Conservation (phyloP, 2,797 vertebrate genomes). For the Falco naumanni region DNA sequence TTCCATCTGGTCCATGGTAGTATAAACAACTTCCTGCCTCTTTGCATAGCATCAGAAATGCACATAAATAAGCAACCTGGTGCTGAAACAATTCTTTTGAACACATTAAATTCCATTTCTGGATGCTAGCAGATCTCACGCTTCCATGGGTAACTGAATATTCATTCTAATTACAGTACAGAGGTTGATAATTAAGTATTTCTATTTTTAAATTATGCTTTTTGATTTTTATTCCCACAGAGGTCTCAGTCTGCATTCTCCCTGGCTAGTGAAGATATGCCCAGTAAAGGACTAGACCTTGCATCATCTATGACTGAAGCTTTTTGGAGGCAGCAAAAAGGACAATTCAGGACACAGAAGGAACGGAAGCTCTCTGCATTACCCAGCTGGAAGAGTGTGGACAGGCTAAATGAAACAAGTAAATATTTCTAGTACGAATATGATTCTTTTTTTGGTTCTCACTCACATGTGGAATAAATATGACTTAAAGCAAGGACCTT, state of each 20-base stretch:
- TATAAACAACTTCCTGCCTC: background rate
- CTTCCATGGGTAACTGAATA: background rate
- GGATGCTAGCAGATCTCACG: background rate
- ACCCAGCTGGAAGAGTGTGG: conserved; percentile 89
- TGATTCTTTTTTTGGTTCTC: conserved; percentile 5
- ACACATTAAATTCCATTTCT: background rate
- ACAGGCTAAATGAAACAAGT: conserved; percentile 89
- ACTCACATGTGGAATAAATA: background rate
- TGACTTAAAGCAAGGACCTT: background rate
- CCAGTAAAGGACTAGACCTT: conserved; percentile 73
- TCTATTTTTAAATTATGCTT: background rate
- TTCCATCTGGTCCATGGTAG: background rate
- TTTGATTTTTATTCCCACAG: conserved; percentile 73
- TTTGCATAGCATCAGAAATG: conserved; percentile 1
- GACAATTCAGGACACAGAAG: conserved; percentile 64
- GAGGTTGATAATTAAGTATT: background rate
- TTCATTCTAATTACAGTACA: background rate
- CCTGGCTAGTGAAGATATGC: conserved; percentile 83
- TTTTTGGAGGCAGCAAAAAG: conserved; percentile 42
- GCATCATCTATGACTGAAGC: conserved; percentile 54
- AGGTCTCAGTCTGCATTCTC: conserved; percentile 86
- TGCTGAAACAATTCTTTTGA: background rate
- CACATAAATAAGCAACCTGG: background rate
- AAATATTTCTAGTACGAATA: conserved; percentile 60
- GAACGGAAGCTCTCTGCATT: conserved; percentile 79